A percentile compares a stretch with the other conserved stretches of the same genome.
These are phyloP conservation scores for Brachyptera risi DNA, from an alignment of 2,888 invertebrate genomes.

Conservation along the genomic window DNA sequence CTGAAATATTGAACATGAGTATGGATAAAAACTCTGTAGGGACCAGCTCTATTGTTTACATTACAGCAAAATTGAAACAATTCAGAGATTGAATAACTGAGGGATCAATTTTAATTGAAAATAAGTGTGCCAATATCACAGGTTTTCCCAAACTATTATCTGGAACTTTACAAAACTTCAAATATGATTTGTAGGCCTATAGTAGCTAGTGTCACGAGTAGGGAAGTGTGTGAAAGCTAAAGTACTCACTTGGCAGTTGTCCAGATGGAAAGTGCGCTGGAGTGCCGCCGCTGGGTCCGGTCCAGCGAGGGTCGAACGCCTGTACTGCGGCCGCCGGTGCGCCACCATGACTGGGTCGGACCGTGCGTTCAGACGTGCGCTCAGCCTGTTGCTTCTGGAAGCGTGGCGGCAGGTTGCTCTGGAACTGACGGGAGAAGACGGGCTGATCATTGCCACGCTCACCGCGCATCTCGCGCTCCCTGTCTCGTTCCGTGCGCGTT, in stretches of 20 bases:
- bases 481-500: constrained; percentile 32
- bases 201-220: no score
- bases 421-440: constrained; percentile 69
- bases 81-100: no score
- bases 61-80: no score
- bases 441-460: constrained; percentile 50
- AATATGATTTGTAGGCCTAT: no score
- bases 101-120: no score
- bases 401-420: constrained; percentile 79
- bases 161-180: no score
- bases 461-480: constrained; percentile 36
- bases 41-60: no score
- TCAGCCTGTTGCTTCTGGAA: constrained; percentile 71
- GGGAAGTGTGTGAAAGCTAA: no score
- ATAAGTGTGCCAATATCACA: no score
- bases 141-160: no score
- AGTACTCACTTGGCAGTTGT: background rate
- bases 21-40: no score
- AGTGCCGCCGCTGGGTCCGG: background rate
- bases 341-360: constrained; percentile 31
- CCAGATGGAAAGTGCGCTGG: background rate
- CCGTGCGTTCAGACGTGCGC: background rate
- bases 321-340: constrained; percentile 43
- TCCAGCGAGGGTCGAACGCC: constrained; percentile 33
- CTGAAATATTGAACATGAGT: no score